Base-by-base conservation (phyloP, 1,140 invertebrate genomes). In the Himalopsyche phryganea region DNA sequence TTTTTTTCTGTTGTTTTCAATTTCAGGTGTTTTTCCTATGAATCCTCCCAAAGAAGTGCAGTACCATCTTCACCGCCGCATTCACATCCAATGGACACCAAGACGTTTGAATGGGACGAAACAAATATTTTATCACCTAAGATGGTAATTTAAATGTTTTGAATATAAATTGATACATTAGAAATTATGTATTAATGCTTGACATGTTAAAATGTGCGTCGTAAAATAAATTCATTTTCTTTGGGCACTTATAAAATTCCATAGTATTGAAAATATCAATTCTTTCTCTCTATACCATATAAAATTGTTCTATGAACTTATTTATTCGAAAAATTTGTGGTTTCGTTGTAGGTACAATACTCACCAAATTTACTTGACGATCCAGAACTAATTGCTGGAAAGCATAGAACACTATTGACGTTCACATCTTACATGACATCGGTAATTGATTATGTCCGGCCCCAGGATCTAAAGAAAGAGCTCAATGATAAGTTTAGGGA, bases 361-460 rank as follows among this genome's bases (percentile, higher is more conserved):
- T 87, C 90, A 68, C 91, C 95, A 0, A 90, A 93, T 75, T 81
- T 94, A 35, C 74, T 98, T 17, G 95, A 98, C 73, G 94, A 98
- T 79, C 94, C 94, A 0, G 94, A 98, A 76, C 76, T 98, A 11
- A 92, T 94, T 66, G 93, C 93, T 38, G 95, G 94, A 17, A 96
- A 96, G 74, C 94, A 98, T 76, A 81, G 93, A 55, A 98, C 94
- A 7, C 73, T 96, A 10, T 77, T 97, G n/a, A 95, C 92, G 1
- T 97, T 98, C 70, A 89, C 92, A 1, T 95, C 94, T 0, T 97
- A 97, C 67, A 91, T 96, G 85, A 93, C 91, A 9, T 98, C 95
- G 1, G 91, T 98, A 14, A 98, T 98, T 66, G 94, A 98, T 74
- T 98, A 98, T 72, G 94, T 96, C 1, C 88, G 92, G 67, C 94